Evolutionary conservation across 1,140 invertebrate species (phyloP).

Genomic region (Penaeus chinensis): DNA sequence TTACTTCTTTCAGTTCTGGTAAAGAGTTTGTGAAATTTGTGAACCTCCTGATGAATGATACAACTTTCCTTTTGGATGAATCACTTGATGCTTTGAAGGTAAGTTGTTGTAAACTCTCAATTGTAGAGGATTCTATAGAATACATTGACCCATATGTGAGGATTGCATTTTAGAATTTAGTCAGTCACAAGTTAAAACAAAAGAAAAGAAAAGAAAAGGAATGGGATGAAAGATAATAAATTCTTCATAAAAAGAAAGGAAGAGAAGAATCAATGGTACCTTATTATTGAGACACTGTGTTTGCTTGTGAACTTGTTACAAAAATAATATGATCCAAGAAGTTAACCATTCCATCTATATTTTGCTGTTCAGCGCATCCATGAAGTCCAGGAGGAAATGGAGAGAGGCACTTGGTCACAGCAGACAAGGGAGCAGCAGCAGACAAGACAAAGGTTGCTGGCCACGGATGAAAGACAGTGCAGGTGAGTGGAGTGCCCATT

Average conservation of each 20-base stretch:
- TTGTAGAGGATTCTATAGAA: background rate
- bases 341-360: background rate
- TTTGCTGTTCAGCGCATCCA: constrained; percentile 76
- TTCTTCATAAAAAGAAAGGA: too few species aligned
- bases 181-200: too few species aligned
- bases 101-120: constrained; percentile 35
- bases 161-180: background rate
- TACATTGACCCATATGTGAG: too few species aligned
- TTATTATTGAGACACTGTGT: too few species aligned
- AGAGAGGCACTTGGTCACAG: constrained; percentile 76
- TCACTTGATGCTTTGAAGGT: constrained; percentile 91
- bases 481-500: constrained; percentile 69
- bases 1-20: constrained; percentile 73
- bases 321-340: background rate
- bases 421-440: constrained; percentile 81
- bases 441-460: constrained; percentile 80
- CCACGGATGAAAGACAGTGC: constrained; percentile 93
- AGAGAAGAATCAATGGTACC: too few species aligned
- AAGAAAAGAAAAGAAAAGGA: background rate
- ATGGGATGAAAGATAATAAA: background rate
- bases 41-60: constrained; percentile 99
- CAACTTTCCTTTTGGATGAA: constrained; percentile 96
- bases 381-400: constrained; percentile 91
- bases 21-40: constrained; percentile 98
- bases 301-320: background rate